Evolutionary conservation across 2,888 invertebrate species (phyloP), one percentile per base, ranked within the genome.

Genomic region (Trisateles emortualis): DNA sequence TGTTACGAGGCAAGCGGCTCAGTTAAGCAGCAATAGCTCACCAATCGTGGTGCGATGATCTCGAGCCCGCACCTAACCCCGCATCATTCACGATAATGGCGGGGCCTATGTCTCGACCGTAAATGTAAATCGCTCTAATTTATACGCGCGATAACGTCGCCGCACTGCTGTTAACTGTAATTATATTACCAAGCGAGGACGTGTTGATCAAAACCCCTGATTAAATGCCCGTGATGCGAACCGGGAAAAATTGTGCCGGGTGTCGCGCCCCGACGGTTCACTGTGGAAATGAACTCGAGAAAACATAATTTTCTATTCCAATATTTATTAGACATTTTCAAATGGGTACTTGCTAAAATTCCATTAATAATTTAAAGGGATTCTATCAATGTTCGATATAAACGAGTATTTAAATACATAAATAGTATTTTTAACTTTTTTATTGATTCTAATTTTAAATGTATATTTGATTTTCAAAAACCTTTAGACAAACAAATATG

Each of bases 61-160:
- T 81, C 76, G 66, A 66, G 79, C 83, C 81, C 79, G 79, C 81
- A 85, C 84, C 83, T 81, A 84, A 79, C 87, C 90, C 84, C 86
- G 87, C 88, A 90, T 90, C 91, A 86, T 83, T 90, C 88, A 86
- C 89, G 82, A 84, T 89, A 90, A 90, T 88, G 84, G 87, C 83
- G 77, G 81, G 78, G 81, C 87, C 86, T 84, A 81, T 87, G 90
- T 89, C 88, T 86, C 90, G 86, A 77, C 87, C 87, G 85, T 87
- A 87, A 91, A 92, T 92, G 92, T 90, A 92, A 92, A 92, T 91
- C 90, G 88, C 79, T 86, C 89, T 92, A 92, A 92, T 92, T 92
- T 92, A 92, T 91, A 90, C 88, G 86, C 82, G 84, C 87, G 92
- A 92, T 92, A 92, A 91, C 91, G 91, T 91, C 91, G 84, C 86